Evolutionary conservation across 2,113 vertebrate species (phyloP), one percentile per base, ranked within the genome.

Genomic region (Campylomormyrus tamandua): DNA sequence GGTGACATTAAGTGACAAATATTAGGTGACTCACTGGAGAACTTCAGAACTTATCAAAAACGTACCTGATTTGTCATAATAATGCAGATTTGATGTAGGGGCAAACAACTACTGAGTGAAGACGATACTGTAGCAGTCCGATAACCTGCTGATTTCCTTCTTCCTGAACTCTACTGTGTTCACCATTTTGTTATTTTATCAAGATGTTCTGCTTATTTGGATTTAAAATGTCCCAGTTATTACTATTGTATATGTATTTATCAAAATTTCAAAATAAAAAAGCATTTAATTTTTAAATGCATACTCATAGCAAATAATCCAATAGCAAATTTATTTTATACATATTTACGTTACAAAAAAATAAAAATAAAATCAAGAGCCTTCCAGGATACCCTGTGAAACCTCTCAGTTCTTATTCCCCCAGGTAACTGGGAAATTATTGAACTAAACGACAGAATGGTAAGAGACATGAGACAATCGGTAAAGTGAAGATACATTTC

Each of bases 261-360:
- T 88, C n/a, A 88, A 21, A 50, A 62, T 11, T 31, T 58, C 3
- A 21, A 3, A 17, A 15, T 27, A 27, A 13, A 87, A 94, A 94
- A 96, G 94, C 95, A 96, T 74, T 95, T 93, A 89, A 96, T 93
- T 92, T 95, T 96, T 74, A 95, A 92, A 15, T 95, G 62, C 5
- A 94, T 92, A 83, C 94, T 95, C 46, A 95, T 96, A 39, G 92
- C 90, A 87, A 96, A 95, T 88, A 87, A 96, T 94, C 95, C 95
- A 91, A 10, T 77, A n/a, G 45, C 42, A 87, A 31, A 89, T 9
- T 31, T 52, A 87, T 21, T 46, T n/a, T 31, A 42, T 19, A 49
- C 27, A 56, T 19, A 35, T 87, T 56, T 35, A 42, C 56, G 19
- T 53, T 35, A 53, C 15, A 2, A 45, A 48, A 83, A 83, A 46